Conservation (phyloP, 2,888 invertebrate genomes). For the Eulithis testata region DNA sequence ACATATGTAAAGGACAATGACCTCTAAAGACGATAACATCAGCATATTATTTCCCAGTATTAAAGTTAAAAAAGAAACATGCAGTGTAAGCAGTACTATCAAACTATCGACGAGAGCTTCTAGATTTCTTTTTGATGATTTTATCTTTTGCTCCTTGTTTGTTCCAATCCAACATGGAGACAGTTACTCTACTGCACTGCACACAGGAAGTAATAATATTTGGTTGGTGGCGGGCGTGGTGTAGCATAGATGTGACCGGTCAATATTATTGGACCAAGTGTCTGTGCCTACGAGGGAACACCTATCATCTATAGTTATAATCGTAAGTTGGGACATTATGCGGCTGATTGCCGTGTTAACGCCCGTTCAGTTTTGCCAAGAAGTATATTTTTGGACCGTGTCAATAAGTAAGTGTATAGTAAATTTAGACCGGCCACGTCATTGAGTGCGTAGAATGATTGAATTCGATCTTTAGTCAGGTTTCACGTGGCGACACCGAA, state of each 20-base stretch:
- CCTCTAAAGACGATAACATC: slow-evolving; percentile 6
- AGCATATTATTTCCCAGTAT: not conserved
- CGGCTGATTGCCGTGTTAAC: slow-evolving; percentile 82
- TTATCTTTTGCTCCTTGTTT: not conserved
- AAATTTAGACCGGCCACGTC: slow-evolving; percentile 81
- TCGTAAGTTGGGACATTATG: slow-evolving; percentile 71
- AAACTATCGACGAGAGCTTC: not conserved
- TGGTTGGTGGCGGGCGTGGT: slow-evolving; percentile 14
- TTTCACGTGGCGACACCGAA: slow-evolving; percentile 47
- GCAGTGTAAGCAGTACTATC: not conserved
- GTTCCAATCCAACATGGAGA: slow-evolving; percentile 3
- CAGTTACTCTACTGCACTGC: slow-evolving; percentile 34
- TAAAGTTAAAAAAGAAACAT: not conserved
- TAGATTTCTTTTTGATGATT: slow-evolving; percentile 1
- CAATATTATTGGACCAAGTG: slow-evolving; percentile 22
- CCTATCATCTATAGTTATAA: slow-evolving; percentile 46
- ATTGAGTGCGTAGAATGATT: slow-evolving; percentile 71
- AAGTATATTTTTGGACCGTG: slow-evolving; percentile 83
- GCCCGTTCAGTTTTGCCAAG: slow-evolving; percentile 84
- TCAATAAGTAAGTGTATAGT: slow-evolving; percentile 83
- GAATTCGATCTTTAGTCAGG: slow-evolving; percentile 61
- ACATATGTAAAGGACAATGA: slow-evolving; percentile 5
- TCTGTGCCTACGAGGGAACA: slow-evolving; percentile 21
- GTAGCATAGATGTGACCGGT: slow-evolving; percentile 20
- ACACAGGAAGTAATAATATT: slow-evolving; percentile 30